A percentile compares a stretch with the other conserved stretches of the same genome.
Evolutionary conservation across 2,888 invertebrate genomes (phyloP).

Genomic region (Lobophora halterata): DNA sequence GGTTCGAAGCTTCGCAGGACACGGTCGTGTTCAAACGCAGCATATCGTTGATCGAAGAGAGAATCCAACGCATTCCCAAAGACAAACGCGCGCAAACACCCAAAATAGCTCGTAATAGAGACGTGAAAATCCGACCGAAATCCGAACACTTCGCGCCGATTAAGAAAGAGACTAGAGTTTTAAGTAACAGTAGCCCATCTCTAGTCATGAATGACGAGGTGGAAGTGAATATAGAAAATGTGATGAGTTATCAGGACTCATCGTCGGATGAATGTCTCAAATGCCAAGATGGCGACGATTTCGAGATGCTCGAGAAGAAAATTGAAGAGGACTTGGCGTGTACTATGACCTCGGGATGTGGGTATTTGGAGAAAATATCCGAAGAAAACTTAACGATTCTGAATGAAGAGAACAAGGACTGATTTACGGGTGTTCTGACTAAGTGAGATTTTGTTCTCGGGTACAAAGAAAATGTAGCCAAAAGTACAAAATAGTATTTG

Average conservation of each 20-base stretch:
- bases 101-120: conserved; percentile 24
- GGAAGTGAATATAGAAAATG: conserved; percentile 68
- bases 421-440: conserved; percentile 5
- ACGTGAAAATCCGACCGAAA: conserved; percentile 45
- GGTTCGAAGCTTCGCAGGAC: conserved; percentile 43
- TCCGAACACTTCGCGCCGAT: conserved; percentile 50
- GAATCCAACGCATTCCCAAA: conserved; percentile 61
- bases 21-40: conserved; percentile 69
- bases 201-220: conserved; percentile 49
- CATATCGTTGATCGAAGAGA: conserved; percentile 66
- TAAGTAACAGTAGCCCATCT: conserved; percentile 66
- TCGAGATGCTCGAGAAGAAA: conserved; percentile 60
- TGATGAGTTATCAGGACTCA: conserved; percentile 67
- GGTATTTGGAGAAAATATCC: conserved; percentile 66
- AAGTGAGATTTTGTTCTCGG: conserved; percentile 3
- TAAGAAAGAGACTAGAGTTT: conserved; percentile 43
- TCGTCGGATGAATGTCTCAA: conserved; percentile 66
- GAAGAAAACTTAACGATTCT: conserved; percentile 64
- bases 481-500: conserved; percentile 30
- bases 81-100: conserved; percentile 47
- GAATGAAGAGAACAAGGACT: conserved; percentile 52
- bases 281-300: conserved; percentile 63
- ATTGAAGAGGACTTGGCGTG: conserved; percentile 62
- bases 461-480: conserved; percentile 9
- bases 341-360: conserved; percentile 42